Evolutionary conservation across 2,113 vertebrate species (phyloP), one percentile per base, ranked within the genome.

Genomic region (Rissa tridactyla): DNA sequence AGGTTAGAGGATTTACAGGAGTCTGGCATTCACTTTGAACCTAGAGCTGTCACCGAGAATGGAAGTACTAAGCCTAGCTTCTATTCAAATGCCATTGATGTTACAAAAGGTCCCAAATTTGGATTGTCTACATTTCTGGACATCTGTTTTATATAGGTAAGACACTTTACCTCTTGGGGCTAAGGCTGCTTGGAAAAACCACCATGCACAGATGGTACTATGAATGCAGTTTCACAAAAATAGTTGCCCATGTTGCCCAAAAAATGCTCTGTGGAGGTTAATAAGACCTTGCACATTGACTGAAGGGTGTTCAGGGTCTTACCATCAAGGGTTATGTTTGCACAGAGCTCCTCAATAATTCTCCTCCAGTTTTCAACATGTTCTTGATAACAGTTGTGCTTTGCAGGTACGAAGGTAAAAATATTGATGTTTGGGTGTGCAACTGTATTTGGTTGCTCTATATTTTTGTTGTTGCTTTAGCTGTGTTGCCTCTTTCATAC

Each of bases 391-490:
- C 22, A 40, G 44, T 69, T 90, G 72, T 60, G 25, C 64, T 94
- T 84, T 60, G 49, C 61, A 82, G 44, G 55, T 80, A 36, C 46
- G 70, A 57, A 92, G 61, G 58, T 66, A 49, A 64, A 92, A 94
- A 75, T 77, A 38, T 34, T 76, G 51, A 1, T 60, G 17, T 91
- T 77, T 90, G 46, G 13, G 26, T 34, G 54, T 71, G n/a, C 62
- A 91, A 72, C 52, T 92, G 68, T 21, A 17, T 88, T 94, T 70
- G 69, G 3, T 62, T 62, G 5, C 15, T 77, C 38, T 61, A 1
- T 64, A 15, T 47, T 86, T 97, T 77, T 88, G 46, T 21, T 88
- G 36, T 62, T 80, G 46, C 55, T 75, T 92, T 87, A 82, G 42
- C 62, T 80, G 34, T 44, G 15, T 54, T 82, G 47, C 66, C 13